phyloP scores from a whole-genome alignment of 1,140 invertebrate species.

The Euwallacea similis region DNA sequence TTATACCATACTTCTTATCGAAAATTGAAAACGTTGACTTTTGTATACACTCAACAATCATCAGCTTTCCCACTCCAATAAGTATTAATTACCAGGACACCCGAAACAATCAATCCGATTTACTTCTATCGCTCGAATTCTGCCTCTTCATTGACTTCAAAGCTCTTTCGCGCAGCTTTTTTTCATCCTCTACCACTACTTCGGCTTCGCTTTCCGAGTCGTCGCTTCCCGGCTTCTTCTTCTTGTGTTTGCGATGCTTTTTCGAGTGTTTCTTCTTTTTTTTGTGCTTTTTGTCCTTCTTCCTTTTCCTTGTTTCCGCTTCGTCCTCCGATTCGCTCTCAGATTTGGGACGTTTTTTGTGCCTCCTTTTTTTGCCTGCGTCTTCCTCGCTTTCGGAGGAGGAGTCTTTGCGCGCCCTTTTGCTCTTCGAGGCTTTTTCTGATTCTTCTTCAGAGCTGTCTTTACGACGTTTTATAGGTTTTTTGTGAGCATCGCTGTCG shows the following conservation, averaged over 20 bases:
- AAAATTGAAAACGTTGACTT: too few species aligned
- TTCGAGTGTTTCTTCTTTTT: conserved; percentile 70
- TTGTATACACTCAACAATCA: too few species aligned
- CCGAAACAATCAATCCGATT: conserved; percentile 43
- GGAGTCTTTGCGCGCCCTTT: conserved; percentile 71
- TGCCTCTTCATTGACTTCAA: conserved; percentile 71
- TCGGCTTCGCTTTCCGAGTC: conserved; percentile 65
- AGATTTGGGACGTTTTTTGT: conserved; percentile 50
- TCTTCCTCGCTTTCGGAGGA: conserved; percentile 66
- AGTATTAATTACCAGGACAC: too few species aligned
- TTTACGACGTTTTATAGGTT: conserved; percentile 55
- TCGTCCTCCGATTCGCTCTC: conserved; percentile 63
- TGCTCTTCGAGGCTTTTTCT: conserved; percentile 54
- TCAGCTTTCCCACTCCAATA: too few species aligned
- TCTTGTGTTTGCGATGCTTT: conserved; percentile 69
- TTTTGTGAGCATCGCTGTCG: conserved; percentile 57
- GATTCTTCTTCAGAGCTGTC: conserved; percentile 52
- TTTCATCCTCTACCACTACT: conserved; percentile 76
- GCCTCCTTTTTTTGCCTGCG: conserved; percentile 46
- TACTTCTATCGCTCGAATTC: conserved; percentile 49
- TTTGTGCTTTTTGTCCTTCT: conserved; percentile 71
- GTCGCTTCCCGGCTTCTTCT: conserved; percentile 65
- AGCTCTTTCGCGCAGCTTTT: conserved; percentile 83
- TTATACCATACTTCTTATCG: too few species aligned
- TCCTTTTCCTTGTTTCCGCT: conserved; percentile 68